These are phyloP conservation scores for Leptinotarsa texana DNA, from an alignment of 1,140 invertebrate genomes.

Conservation along the genomic window DNA sequence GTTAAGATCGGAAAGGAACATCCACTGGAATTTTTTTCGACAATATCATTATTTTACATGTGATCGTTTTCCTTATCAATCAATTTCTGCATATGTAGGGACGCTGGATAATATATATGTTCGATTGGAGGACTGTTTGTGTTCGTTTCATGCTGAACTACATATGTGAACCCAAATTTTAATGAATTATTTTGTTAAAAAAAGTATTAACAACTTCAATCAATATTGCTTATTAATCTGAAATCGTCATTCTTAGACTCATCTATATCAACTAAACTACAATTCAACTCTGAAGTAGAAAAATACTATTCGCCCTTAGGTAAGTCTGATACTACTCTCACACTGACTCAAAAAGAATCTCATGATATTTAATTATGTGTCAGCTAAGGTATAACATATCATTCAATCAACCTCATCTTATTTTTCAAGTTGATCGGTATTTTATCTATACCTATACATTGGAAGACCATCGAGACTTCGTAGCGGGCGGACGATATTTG, in stretches of 20 bases:
- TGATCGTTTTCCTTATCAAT: constrained; percentile 38
- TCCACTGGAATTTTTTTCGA: constrained; percentile 49
- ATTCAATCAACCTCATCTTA: too few relatives aligned
- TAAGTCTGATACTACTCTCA: too few relatives aligned
- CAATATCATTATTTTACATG: constrained; percentile 36
- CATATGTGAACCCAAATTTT: constrained; percentile 36
- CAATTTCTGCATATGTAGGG: constrained; percentile 37
- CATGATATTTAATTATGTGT: too few relatives aligned
- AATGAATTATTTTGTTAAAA: neutral
- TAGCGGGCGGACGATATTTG: too few relatives aligned
- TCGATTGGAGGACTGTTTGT: constrained; percentile 41
- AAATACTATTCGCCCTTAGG: neutral
- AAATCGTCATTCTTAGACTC: neutral
- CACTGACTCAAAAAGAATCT: too few relatives aligned
- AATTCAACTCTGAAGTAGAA: neutral
- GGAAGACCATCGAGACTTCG: too few relatives aligned
- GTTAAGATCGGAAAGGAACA: too few relatives aligned
- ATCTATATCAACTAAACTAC: neutral
- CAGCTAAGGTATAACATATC: too few relatives aligned
- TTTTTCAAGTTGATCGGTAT: too few relatives aligned
- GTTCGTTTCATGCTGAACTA: constrained; percentile 43
- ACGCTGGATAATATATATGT: constrained; percentile 39
- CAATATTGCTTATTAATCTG: neutral
- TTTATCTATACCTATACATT: too few relatives aligned
- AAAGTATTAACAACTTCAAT: constrained; percentile 4